phyloP scores from a whole-genome alignment of 1,140 invertebrate genomes.

The Pinna nobilis region DNA sequence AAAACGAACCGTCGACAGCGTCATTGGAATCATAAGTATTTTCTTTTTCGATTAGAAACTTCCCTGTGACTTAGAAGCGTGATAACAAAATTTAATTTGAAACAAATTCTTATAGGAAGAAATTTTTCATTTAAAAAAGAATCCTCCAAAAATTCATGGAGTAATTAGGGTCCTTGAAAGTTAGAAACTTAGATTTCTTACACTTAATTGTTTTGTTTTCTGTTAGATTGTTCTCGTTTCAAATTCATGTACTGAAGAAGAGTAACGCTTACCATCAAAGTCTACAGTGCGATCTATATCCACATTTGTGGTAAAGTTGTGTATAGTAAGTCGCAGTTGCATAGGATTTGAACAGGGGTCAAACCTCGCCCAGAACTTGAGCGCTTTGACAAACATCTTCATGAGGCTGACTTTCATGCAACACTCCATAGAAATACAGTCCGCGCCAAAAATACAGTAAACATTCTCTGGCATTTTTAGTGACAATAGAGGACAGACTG shows the following conservation, averaged over 20 bases:
- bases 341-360: conserved; percentile 42
- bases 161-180: no score
- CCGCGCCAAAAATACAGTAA: conserved; percentile 57
- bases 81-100: neutral
- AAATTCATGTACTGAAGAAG: no score
- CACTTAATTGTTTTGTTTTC: no score
- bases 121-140: no score
- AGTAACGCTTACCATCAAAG: conserved; percentile 3
- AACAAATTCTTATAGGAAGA: no score
- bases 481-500: conserved; percentile 54
- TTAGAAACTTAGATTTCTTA: no score
- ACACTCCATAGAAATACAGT: conserved; percentile 57
- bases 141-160: no score
- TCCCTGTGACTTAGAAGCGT: neutral
- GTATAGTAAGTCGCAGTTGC: neutral
- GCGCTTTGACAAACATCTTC: conserved; percentile 50
- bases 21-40: neutral
- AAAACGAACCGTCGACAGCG: neutral
- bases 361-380: conserved; percentile 49
- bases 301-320: conserved; percentile 4
- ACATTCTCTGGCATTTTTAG: conserved; percentile 54
- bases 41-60: neutral
- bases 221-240: no score
- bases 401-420: conserved; percentile 53
- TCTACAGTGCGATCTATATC: neutral